These are phyloP conservation scores for Dromaius novaehollandiae DNA, from an alignment of 2,113 vertebrate species.

Conservation along the genomic window DNA sequence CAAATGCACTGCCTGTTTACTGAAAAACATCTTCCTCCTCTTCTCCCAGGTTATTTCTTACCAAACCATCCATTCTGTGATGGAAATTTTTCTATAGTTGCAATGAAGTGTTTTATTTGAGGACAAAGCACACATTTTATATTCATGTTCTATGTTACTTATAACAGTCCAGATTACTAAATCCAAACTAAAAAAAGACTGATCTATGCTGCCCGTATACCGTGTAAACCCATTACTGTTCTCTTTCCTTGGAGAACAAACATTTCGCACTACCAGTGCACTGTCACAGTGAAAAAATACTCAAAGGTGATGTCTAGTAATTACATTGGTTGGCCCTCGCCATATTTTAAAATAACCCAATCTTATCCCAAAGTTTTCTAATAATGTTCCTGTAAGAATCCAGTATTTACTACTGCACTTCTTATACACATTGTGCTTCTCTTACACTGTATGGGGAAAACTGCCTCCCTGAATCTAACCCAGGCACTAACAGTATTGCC, in stretches of 20 bases:
- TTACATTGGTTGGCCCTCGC: neutral
- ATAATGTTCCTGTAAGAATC: neutral
- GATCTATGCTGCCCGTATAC: neutral
- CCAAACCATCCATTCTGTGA: neutral
- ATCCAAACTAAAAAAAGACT: neutral
- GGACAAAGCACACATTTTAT: neutral
- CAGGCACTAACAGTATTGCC: neutral
- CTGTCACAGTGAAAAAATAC: neutral
- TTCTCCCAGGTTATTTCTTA: conserved; percentile 19
- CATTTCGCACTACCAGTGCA: neutral
- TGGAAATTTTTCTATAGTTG: neutral
- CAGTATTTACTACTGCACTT: neutral
- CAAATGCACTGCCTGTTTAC: neutral
- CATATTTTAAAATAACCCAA: neutral
- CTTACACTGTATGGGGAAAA: too few species aligned
- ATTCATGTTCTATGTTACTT: neutral
- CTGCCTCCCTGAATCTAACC: neutral
- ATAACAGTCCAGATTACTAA: neutral
- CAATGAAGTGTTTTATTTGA: neutral
- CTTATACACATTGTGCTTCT: neutral
- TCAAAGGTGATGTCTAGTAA: neutral
- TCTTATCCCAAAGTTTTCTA: neutral
- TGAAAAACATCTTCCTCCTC: neutral
- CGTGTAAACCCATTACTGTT: neutral
- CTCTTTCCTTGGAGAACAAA: neutral